Evolutionary conservation across 2,888 invertebrate genomes (phyloP), one percentile per base, ranked within the genome.

Genomic region (Venusia cambrica): DNA sequence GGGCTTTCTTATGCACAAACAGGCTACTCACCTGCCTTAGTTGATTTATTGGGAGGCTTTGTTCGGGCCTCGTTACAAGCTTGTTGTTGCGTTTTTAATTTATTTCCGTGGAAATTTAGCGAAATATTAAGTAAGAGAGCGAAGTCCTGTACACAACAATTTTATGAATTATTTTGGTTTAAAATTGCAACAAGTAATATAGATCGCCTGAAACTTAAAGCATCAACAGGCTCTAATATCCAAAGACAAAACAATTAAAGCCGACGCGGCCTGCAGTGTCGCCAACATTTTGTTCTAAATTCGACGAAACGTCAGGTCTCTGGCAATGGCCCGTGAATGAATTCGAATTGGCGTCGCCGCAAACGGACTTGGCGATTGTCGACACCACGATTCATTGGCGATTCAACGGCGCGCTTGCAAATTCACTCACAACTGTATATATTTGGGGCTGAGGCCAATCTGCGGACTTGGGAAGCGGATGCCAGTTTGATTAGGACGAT

Each of bases 71-170:
- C 78, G 84, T 81, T 85, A 84, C 84, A 81, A 79, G 69, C 78
- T 83, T 83, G 79, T 84, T 85, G 85, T 85, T 85, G 80, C 85
- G 84, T 85, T 85, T 87, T 87, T 87, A 85, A 87, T 85, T 85
- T 87, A 84, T 85, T 83, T 83, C 74, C 79, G 64, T 60, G 68
- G 62, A 75, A 81, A 76, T 69, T 81, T 78, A 69, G 69, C 76
- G 67, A 72, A 73, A 75, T 77, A 76, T 76, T 73, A 69, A 65
- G 42, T 33, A 39, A 27, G 28, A 26, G 30, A n/a, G n/a, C n/a
- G n/a, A n/a, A n/a, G n/a, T n/a, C n/a, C n/a, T n/a, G n/a, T n/a
- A n/a, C n/a, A n/a, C n/a, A n/a, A n/a, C n/a, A n/a, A n/a, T n/a
- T n/a, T 27, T 20, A 12, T 26, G 14, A 9, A 13, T 5, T 14